phyloP scores from a whole-genome alignment of 2,888 invertebrate genomes.

The Phyllotreta striolata region DNA sequence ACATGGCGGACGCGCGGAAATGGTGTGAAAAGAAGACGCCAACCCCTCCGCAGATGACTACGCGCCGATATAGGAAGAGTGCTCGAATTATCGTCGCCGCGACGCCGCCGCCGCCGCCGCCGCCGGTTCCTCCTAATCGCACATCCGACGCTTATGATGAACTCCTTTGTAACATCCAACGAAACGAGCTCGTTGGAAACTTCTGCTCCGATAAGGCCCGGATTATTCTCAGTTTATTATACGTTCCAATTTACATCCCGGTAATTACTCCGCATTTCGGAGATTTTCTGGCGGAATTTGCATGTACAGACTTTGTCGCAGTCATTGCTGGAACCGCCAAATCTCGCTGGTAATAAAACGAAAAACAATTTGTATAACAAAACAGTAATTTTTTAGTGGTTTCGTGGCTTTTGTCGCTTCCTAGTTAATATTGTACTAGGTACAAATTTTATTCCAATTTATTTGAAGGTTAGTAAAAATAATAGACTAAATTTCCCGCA shows the following conservation, averaged over 20 bases:
- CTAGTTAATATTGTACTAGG: constrained; percentile 1
- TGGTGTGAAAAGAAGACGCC: constrained; percentile 61
- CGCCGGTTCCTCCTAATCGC: constrained; percentile 46
- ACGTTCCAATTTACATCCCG: constrained; percentile 43
- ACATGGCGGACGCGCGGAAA: constrained; percentile 57
- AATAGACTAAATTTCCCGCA: no score
- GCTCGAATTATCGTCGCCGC: constrained; percentile 55
- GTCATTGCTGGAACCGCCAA: constrained; percentile 27
- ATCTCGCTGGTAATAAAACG: constrained; percentile 27
- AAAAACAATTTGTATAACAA: constrained; percentile 20
- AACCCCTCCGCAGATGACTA: constrained; percentile 38
- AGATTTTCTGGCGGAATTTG: constrained; percentile 34
- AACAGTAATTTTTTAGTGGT: constrained; percentile 14
- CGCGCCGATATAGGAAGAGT: constrained; percentile 38
- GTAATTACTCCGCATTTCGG: constrained; percentile 40
- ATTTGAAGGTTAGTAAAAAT: no score
- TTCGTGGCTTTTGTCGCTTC: constrained; percentile 15
- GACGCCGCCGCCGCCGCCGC: constrained; percentile 39
- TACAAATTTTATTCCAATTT: no score
- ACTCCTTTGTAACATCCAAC: constrained; percentile 49
- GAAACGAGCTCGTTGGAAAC: constrained; percentile 54
- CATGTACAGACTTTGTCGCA: constrained; percentile 34
- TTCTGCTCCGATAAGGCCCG: constrained; percentile 52
- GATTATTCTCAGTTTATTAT: constrained; percentile 48
- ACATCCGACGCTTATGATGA: constrained; percentile 54